Evolutionary conservation across 2,888 invertebrate species (phyloP).

Genomic region (Capitulum mitella): DNA sequence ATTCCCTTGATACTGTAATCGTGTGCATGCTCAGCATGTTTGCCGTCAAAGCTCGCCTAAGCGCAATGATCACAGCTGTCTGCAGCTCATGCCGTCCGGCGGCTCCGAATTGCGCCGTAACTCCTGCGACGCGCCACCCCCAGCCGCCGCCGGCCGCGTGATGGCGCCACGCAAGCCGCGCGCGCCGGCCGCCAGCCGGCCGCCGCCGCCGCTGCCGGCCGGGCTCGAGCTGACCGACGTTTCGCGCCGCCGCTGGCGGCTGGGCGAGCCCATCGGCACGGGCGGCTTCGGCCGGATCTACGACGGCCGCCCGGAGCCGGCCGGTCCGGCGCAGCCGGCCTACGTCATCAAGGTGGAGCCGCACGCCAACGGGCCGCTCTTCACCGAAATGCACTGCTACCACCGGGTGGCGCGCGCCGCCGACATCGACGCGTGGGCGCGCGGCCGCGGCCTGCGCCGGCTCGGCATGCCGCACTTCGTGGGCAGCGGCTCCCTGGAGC

Average conservation of each 20-base stretch:
- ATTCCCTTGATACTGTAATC: no score
- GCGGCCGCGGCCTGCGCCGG: slow-evolving; percentile 54
- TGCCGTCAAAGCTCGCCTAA: no score
- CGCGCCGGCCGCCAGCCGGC: not conserved
- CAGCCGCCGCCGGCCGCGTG: no score
- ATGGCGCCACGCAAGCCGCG: not conserved
- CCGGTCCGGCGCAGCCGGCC: slow-evolving; percentile 18
- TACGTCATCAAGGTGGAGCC: slow-evolving; percentile 90
- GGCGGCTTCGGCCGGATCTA: slow-evolving; percentile 38
- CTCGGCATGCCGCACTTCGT: slow-evolving; percentile 85
- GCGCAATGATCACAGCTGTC: no score
- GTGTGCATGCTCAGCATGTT: no score
- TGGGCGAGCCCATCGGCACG: slow-evolving; percentile 27
- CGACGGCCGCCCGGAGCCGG: slow-evolving; percentile 42
- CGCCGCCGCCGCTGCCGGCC: not conserved
- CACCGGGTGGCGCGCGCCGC: slow-evolving; percentile 71
- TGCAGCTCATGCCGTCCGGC: no score
- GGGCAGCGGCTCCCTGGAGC: slow-evolving; percentile 76
- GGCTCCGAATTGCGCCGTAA: no score
- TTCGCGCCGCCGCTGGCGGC: not conserved
- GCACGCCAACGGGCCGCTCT: slow-evolving; percentile 88
- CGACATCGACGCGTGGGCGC: slow-evolving; percentile 41
- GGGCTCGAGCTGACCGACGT: not conserved
- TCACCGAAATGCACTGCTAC: slow-evolving; percentile 94
- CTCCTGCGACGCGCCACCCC: no score